These are phyloP conservation scores for Palythoa heliodiscus DNA, from an alignment of 92 coral and sea anemone genomes.

Conservation along the genomic window DNA sequence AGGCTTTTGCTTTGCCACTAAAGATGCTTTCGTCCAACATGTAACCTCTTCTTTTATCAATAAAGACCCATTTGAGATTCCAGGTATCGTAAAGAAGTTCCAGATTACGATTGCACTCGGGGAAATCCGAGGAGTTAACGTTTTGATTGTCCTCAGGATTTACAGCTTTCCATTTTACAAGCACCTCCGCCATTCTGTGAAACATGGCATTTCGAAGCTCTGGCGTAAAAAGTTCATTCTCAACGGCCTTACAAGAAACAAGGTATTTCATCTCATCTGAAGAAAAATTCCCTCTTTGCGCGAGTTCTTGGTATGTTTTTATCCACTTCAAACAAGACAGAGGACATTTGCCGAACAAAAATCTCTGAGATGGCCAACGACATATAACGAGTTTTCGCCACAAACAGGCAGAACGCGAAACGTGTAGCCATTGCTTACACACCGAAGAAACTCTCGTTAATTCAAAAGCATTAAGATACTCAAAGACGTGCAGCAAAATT, in stretches of 20 bases:
- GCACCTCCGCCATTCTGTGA: constrained; percentile 81
- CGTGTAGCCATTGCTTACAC: constrained; percentile 83
- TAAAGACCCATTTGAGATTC: constrained; percentile 90
- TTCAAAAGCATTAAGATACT: constrained; percentile 72
- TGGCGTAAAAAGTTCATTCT: constrained; percentile 66
- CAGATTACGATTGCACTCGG: constrained; percentile 78
- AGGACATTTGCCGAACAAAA: constrained; percentile 77
- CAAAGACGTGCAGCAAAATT: constrained; percentile 88
- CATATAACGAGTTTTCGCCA: constrained; percentile 82
- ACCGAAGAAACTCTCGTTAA: constrained; percentile 69
- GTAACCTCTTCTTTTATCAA: constrained; percentile 89
- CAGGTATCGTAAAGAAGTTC: constrained; percentile 93
- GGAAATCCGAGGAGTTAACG: constrained; percentile 65
- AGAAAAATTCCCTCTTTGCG: constrained; percentile 78
- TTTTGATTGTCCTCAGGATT: constrained; percentile 82
- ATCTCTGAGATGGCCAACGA: constrained; percentile 93
- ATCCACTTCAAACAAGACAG: constrained; percentile 76
- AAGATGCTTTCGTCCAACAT: constrained; percentile 84
- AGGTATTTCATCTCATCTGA: constrained; percentile 96
- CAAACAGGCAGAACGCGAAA: constrained; percentile 72
- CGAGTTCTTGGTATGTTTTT: constrained; percentile 81
- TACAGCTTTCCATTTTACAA: constrained; percentile 75
- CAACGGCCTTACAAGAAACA: constrained; percentile 82
- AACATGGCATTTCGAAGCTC: constrained; percentile 91
- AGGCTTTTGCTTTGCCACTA: constrained; percentile 60